phyloP scores from a whole-genome alignment of 2,888 invertebrate species.

The Deilephila elpenor region DNA sequence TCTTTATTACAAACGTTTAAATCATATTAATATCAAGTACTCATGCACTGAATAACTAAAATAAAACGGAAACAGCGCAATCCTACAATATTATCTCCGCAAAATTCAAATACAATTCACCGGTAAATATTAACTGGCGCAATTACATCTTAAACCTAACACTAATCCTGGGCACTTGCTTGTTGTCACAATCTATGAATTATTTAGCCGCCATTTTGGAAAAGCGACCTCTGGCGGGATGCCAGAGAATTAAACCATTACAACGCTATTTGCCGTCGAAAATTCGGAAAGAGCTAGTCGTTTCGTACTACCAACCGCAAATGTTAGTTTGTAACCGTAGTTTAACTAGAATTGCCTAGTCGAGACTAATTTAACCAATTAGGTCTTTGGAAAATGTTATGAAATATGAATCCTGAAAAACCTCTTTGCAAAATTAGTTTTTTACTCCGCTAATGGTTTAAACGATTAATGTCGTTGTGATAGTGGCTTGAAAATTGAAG shows the following conservation, averaged over 20 bases:
- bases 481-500: neutral
- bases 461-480: neutral
- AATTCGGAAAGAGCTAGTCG: neutral
- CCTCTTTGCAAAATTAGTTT: constrained; percentile 11
- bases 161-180: constrained; percentile 23
- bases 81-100: neutral
- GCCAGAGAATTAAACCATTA: constrained; percentile 42
- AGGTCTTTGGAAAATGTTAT: neutral
- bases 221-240: constrained; percentile 43
- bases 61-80: neutral
- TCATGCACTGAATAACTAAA: too few species aligned
- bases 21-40: too few species aligned
- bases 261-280: constrained; percentile 26
- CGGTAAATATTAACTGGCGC: neutral
- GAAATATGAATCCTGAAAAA: constrained; percentile 13
- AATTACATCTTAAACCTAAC: constrained; percentile 18
- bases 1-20: too few species aligned
- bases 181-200: constrained; percentile 30
- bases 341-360: constrained; percentile 20
- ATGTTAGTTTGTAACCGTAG: constrained; percentile 16
- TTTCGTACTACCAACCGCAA: constrained; percentile 5
- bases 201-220: constrained; percentile 31
- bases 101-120: constrained; percentile 1
- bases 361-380: constrained; percentile 17
- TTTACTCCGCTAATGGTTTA: neutral